A percentile compares a stretch with the other conserved stretches of the same genome.
Evolutionary conservation across 2,888 invertebrate genomes (phyloP).

Genomic region (Ernsta delagoae): DNA sequence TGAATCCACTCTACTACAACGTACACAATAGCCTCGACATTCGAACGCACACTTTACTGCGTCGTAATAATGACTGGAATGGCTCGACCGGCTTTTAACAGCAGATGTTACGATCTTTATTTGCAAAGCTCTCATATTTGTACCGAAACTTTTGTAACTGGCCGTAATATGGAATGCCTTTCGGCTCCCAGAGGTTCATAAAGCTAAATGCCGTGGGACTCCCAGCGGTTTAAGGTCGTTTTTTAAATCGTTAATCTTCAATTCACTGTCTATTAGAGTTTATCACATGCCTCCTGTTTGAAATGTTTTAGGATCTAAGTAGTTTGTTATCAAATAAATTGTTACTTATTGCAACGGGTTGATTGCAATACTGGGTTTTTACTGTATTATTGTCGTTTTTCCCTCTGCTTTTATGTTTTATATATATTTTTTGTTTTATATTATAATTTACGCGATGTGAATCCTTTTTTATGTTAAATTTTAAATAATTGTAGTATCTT

Average conservation of each 20-base stretch:
- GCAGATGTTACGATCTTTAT: conserved; percentile 31
- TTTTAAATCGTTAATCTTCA: conserved; percentile 10
- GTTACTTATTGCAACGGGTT: no score
- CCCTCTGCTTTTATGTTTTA: no score
- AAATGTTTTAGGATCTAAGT: no score
- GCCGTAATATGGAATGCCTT: conserved; percentile 29
- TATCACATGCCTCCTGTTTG: not conserved
- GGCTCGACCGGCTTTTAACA: not conserved
- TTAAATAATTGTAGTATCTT: not conserved
- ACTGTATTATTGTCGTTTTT: no score
- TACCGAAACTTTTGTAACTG: conserved; percentile 34
- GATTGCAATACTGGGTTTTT: no score
- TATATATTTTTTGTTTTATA: no score
- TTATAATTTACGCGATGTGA: no score
- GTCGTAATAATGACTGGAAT: conserved; percentile 12
- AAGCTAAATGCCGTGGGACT: conserved; percentile 22
- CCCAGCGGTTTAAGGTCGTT: conserved; percentile 15
- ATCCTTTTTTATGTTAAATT: no score
- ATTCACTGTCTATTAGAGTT: not conserved
- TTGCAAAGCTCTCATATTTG: conserved; percentile 31
- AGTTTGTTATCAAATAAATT: no score
- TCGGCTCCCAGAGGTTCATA: conserved; percentile 17
- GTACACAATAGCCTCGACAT: conserved; percentile 13
- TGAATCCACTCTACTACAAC: conserved; percentile 31
- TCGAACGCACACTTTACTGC: not conserved